These are phyloP conservation scores for Macrosiphum euphorbiae DNA, from an alignment of 2,888 invertebrate species.

Conservation along the genomic window DNA sequence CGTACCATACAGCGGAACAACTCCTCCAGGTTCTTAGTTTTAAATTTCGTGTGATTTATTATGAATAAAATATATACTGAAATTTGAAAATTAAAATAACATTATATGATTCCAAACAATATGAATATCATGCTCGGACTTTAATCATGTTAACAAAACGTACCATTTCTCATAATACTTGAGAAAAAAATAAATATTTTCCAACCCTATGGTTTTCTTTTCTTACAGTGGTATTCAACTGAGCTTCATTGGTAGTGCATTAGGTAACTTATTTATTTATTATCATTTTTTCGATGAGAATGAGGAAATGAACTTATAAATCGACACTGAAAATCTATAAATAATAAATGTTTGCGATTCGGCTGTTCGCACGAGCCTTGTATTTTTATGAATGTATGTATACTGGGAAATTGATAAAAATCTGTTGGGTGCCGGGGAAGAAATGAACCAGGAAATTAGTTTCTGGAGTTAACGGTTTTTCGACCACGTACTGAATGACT, in stretches of 20 bases:
- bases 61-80: neutral
- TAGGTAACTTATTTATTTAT: slow-evolving; percentile 20
- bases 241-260: neutral
- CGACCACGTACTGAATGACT: neutral
- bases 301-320: slow-evolving; percentile 34
- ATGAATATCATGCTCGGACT: neutral
- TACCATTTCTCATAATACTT: neutral
- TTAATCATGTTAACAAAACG: neutral
- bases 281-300: neutral
- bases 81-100: neutral
- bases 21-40: neutral
- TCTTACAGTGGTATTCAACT: neutral
- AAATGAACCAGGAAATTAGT: slow-evolving; percentile 61
- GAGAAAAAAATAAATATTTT: neutral
- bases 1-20: neutral
- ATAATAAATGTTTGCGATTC: slow-evolving; percentile 43
- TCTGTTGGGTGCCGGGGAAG: slow-evolving; percentile 17
- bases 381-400: slow-evolving; percentile 18
- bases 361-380: neutral
- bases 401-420: slow-evolving; percentile 57
- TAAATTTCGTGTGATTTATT: neutral
- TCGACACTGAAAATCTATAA: slow-evolving; percentile 36
- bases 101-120: neutral
- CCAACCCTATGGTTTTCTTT: neutral
- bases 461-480: slow-evolving; percentile 38